Evolutionary conservation across 2,113 vertebrate genomes (phyloP).

Genomic region (Crotalus helleri): DNA sequence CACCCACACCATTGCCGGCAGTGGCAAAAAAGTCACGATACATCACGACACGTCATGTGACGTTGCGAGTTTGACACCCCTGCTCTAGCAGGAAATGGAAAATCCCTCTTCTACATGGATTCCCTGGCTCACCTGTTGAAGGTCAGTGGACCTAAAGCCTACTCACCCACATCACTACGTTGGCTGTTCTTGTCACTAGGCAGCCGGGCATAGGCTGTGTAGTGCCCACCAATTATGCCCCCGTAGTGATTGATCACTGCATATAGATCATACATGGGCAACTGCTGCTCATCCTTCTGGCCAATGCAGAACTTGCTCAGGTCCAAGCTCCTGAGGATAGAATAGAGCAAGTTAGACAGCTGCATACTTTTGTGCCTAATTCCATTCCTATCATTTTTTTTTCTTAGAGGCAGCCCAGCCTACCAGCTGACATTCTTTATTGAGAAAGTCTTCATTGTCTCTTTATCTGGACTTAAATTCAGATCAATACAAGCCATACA

Average conservation of each 20-base stretch:
- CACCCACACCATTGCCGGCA: no score
- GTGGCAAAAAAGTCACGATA: no score
- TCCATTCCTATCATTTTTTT: not conserved
- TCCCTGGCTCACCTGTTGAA: not conserved
- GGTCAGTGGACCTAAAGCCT: not conserved
- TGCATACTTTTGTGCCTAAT: not conserved
- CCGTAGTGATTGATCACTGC: slow-evolving; percentile 98
- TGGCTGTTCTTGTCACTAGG: slow-evolving; percentile 96
- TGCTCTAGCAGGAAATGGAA: no score
- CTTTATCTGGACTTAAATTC: not conserved
- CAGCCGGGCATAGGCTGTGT: slow-evolving; percentile 91
- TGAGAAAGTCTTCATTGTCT: not conserved
- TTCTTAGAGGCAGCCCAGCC: not conserved
- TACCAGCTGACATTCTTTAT: not conserved
- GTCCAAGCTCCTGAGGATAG: slow-evolving; percentile 82
- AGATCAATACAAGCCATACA: not conserved
- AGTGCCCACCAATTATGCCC: slow-evolving; percentile 98
- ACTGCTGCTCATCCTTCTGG: slow-evolving; percentile 91
- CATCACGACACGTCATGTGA: no score
- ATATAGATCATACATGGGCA: slow-evolving; percentile 92
- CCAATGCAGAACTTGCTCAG: slow-evolving; percentile 97
- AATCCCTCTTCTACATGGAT: not conserved
- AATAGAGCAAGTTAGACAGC: not conserved
- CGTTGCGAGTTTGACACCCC: no score
- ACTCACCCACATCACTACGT: slow-evolving; percentile 94